phyloP scores from a whole-genome alignment of 2,113 vertebrate genomes.

The Pygoscelis adeliae region DNA sequence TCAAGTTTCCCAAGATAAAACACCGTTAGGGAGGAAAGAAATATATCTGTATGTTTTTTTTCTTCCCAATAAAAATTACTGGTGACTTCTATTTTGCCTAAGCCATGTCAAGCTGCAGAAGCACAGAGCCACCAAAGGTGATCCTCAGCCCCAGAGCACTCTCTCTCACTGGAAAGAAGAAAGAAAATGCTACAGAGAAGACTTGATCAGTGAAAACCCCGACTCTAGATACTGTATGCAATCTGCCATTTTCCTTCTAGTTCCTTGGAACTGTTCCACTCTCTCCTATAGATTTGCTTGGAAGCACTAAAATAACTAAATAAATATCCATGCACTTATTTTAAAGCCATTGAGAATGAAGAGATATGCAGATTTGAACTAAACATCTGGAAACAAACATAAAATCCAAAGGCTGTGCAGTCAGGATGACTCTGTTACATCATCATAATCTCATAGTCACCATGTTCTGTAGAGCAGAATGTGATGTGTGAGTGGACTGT shows the following conservation, averaged over 20 bases:
- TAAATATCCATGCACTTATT: not conserved
- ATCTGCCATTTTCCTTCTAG: not conserved
- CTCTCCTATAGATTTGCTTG: not conserved
- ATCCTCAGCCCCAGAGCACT: not conserved
- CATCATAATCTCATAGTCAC: not conserved
- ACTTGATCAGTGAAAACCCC: not conserved
- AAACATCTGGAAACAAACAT: not conserved
- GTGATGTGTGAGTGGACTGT: not conserved
- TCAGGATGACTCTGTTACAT: not conserved
- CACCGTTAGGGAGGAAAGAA: not conserved
- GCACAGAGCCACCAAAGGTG: not conserved
- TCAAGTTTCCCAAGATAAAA: not conserved
- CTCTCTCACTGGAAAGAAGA: not conserved
- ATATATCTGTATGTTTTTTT: not conserved
- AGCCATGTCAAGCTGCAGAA: not conserved
- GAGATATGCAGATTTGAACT: not conserved
- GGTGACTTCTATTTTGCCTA: not conserved
- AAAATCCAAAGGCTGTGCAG: not conserved
- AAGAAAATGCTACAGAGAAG: not conserved
- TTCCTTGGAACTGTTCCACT: not conserved
- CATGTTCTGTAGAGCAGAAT: not conserved
- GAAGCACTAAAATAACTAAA: not conserved
- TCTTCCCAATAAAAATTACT: not conserved
- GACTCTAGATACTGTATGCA: not conserved
- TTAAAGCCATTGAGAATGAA: not conserved